Conservation (phyloP, 2,888 invertebrate species). For the Xanthorhoe spadicearia region DNA sequence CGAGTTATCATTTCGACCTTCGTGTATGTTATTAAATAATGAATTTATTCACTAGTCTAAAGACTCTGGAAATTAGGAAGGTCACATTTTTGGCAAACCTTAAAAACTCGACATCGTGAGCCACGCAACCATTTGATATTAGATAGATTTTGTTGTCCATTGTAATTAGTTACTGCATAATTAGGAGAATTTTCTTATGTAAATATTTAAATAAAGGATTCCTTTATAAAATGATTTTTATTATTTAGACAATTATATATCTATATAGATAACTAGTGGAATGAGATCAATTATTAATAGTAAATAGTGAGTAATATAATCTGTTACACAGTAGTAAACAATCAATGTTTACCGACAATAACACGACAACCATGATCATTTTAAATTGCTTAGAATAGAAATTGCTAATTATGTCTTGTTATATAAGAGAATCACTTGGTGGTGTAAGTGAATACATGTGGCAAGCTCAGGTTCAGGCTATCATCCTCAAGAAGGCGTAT, state of each 20-base stretch:
- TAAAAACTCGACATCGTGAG: constrained; percentile 50
- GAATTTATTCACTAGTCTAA: constrained; percentile 44
- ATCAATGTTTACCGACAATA: no score
- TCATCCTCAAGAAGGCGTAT: constrained; percentile 41
- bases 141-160: constrained; percentile 79
- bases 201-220: constrained; percentile 82
- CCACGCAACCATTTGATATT: constrained; percentile 74
- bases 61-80: constrained; percentile 38
- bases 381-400: background rate
- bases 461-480: constrained; percentile 46
- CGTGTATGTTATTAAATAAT: constrained; percentile 37
- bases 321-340: no score
- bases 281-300: constrained; percentile 29
- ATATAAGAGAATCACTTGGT: constrained; percentile 5
- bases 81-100: constrained; percentile 36
- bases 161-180: constrained; percentile 79
- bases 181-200: constrained; percentile 83
- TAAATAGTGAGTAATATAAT: background rate
- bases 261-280: constrained; percentile 15
- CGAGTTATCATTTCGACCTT: constrained; percentile 5
- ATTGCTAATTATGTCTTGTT: background rate
- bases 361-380: no score
- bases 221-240: constrained; percentile 66
- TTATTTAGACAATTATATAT: constrained; percentile 17
- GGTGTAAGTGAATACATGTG: constrained; percentile 47